Conservation (phyloP, 2,888 invertebrate species). For the Suillia variegata region DNA sequence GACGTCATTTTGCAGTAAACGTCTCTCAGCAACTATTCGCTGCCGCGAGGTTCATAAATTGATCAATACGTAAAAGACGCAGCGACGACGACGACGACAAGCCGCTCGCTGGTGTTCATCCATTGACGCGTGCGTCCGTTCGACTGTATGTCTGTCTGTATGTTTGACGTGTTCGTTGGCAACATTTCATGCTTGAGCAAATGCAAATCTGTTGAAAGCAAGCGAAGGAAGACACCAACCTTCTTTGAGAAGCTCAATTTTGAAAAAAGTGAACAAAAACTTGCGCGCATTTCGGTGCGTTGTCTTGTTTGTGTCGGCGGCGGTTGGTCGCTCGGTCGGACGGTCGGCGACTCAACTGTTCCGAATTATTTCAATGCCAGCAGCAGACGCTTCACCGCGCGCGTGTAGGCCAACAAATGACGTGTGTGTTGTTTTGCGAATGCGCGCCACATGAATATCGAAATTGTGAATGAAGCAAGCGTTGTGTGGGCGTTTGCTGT, state of each 20-base stretch:
- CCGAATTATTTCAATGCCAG: constrained; percentile 24
- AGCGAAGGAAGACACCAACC: background rate
- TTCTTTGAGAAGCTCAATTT: background rate
- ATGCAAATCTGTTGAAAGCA: constrained; percentile 3
- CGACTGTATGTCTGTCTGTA: too few relatives aligned
- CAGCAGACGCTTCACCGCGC: constrained; percentile 24
- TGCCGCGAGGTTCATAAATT: constrained; percentile 45
- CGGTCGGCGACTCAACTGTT: too few relatives aligned
- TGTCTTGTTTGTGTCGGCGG: too few relatives aligned
- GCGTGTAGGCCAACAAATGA: constrained; percentile 16
- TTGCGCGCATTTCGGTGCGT: too few relatives aligned
- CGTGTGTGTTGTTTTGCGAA: constrained; percentile 6
- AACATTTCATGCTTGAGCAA: constrained; percentile 7
- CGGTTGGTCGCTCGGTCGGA: too few relatives aligned
- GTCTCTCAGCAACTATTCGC: too few relatives aligned
- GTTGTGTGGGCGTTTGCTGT: constrained; percentile 18
- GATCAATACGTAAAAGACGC: constrained; percentile 36
- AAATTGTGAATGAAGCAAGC: constrained; percentile 18
- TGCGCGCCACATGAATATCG: background rate
- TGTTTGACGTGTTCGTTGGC: too few relatives aligned
- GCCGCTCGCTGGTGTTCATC: too few relatives aligned
- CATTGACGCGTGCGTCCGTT: too few relatives aligned
- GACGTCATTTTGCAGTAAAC: constrained; percentile 11
- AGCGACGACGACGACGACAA: too few relatives aligned
- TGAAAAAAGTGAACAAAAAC: too few relatives aligned